Percentiles rank a stretch among this genome's conserved stretches.
Conservation (phyloP, 2,888 invertebrate species). For the Arrhopalites spinosus region DNA sequence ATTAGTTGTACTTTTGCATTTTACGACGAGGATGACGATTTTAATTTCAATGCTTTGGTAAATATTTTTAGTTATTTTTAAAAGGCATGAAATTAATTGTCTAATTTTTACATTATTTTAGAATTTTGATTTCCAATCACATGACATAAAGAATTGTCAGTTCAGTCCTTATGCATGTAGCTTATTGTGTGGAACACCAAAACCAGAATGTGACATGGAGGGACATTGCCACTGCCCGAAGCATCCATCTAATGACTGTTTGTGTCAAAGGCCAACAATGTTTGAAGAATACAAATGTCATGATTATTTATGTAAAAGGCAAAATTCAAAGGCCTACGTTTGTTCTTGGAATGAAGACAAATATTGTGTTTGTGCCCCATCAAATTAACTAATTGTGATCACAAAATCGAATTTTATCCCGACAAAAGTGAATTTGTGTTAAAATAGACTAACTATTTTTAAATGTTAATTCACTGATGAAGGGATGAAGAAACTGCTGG, state of each 20-base stretch:
- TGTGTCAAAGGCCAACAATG: background rate
- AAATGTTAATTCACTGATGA: no score
- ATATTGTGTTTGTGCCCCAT: slow-evolving; percentile 24
- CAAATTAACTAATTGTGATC: background rate
- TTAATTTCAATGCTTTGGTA: background rate
- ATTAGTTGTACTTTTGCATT: background rate
- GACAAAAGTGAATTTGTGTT: no score
- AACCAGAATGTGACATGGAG: slow-evolving; percentile 12
- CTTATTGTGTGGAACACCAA: slow-evolving; percentile 15
- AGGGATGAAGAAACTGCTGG: no score
- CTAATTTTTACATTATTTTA: background rate
- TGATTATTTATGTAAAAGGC: background rate
- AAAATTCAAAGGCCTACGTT: background rate
- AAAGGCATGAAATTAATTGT: background rate
- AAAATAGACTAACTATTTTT: no score
- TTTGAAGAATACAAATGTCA: slow-evolving; percentile 3
- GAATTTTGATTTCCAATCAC: background rate
- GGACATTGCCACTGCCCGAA: slow-evolving; percentile 16
- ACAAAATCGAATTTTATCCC: no score
- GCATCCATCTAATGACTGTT: background rate
- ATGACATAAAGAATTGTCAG: slow-evolving; percentile 16
- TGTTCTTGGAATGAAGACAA: slow-evolving; percentile 9
- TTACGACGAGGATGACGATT: background rate
- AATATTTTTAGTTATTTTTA: background rate
- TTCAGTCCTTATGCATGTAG: slow-evolving; percentile 2